Evolutionary conservation across 30 jellyfish, hydroid and myxozoan species (phyloP).

Genomic region (Aurelia aurita complex sp. Pacific): DNA sequence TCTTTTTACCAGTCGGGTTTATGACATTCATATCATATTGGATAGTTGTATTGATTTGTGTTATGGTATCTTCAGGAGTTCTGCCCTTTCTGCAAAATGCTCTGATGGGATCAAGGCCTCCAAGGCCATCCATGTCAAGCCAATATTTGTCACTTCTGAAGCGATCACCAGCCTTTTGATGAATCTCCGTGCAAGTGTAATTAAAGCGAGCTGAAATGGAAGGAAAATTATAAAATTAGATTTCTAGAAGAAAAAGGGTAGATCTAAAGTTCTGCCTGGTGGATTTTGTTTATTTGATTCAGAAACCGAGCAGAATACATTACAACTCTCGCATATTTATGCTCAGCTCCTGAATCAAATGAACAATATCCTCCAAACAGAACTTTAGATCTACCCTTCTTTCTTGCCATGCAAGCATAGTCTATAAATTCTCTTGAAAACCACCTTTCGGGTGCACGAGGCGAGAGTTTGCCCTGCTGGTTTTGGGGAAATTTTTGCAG

Average conservation of each 20-base stretch:
- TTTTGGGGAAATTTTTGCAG: too few relatives aligned
- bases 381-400: too few relatives aligned
- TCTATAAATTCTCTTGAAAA: too few relatives aligned
- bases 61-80: constrained; percentile 82
- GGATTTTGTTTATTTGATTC: too few relatives aligned
- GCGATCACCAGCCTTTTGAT: constrained; percentile 80
- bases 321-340: too few relatives aligned
- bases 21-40: constrained; percentile 62
- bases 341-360: too few relatives aligned
- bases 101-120: constrained; percentile 87
- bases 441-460: too few relatives aligned
- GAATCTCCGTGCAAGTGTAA: constrained; percentile 92
- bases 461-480: too few relatives aligned
- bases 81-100: constrained; percentile 93
- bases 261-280: background rate
- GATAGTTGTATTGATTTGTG: constrained; percentile 91
- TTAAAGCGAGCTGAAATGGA: constrained; percentile 91
- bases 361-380: too few relatives aligned
- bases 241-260: background rate
- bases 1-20: constrained; percentile 72
- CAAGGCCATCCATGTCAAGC: constrained; percentile 97
- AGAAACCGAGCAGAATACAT: too few relatives aligned
- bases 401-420: too few relatives aligned
- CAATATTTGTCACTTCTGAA: constrained; percentile 85
- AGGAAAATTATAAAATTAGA: background rate